Evolutionary conservation across 2,113 vertebrate genomes (phyloP), one percentile per base, ranked within the genome.

Genomic region (Dolichallabes microphthalmus): DNA sequence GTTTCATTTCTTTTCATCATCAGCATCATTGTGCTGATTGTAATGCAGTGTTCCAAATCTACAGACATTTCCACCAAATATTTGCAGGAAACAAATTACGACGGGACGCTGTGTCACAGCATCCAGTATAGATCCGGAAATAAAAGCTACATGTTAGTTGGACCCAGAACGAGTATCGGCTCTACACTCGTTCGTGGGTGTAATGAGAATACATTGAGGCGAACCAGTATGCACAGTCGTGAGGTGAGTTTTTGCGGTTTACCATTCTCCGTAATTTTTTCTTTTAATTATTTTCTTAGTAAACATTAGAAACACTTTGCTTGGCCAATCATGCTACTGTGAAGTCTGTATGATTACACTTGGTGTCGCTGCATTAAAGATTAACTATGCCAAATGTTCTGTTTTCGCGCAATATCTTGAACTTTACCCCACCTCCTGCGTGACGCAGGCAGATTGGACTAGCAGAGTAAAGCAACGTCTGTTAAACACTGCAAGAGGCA

Each of bases 101-200:
- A 92, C 10, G 90, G 89, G 30, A 91, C 90, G 63, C 88, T 90
- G 81, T 94, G 92, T 86, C 92, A 93, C 92, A 93, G 92, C 90
- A 93, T 93, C 85, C 92, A 94, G 88, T 94, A 93, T 89, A 91
- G 91, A 90, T 93, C 92, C 1, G 92, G 92, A 57, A 91, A 92
- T 60, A 93, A 90, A 84, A 90, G 92, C 0, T 93, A 92, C 89
- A 93, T 92, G 93, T 81, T 93, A 69, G 92, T 93, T 82, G 91
- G 92, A 88, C 91, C 92, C 71, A 91, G 92, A 76, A 92, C 91
- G 90, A 93, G 92, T 88, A 87, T 91, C 64, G 92, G 92, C 76
- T 93, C 93, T 87, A 89, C 92, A 87, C 71, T 86, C 82, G 85
- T 69, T 19, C 81, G 73, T 1, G 85, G 87, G 1, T 89, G 87